These are phyloP conservation scores for Lasius platythorax DNA, from an alignment of 2,888 invertebrate genomes.

Conservation along the genomic window DNA sequence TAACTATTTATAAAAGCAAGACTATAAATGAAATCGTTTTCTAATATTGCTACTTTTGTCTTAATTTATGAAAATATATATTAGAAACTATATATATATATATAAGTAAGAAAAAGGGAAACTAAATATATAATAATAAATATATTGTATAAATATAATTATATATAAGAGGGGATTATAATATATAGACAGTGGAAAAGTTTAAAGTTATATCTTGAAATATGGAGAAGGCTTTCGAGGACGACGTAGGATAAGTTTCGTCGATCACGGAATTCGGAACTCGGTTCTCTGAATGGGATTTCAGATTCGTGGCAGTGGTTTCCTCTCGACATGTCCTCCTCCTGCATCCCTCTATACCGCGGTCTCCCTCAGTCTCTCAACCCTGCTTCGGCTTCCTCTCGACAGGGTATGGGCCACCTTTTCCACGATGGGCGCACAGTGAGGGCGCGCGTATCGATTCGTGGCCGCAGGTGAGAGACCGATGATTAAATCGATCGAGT, in stretches of 20 bases:
- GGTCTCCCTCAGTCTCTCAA: slow-evolving; percentile 26
- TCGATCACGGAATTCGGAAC: slow-evolving; percentile 31
- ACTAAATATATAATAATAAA: background rate
- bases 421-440: slow-evolving; percentile 60
- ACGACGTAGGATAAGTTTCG: background rate
- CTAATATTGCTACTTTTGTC: background rate
- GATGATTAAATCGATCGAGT: slow-evolving; percentile 84
- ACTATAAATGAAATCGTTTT: background rate
- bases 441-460: slow-evolving; percentile 70
- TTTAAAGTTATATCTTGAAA: background rate
- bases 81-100: background rate
- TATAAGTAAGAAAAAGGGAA: background rate
- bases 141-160: background rate
- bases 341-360: slow-evolving; percentile 11
- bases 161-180: background rate
- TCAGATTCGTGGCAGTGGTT: slow-evolving; percentile 39
- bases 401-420: slow-evolving; percentile 49
- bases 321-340: slow-evolving; percentile 18
- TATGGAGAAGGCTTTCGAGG: background rate
- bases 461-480: slow-evolving; percentile 82
- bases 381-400: slow-evolving; percentile 35
- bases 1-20: slow-evolving; percentile 12
- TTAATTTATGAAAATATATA: background rate
- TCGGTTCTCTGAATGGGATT: slow-evolving; percentile 47
- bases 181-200: background rate